These are phyloP conservation scores for Lymantria dispar DNA, from an alignment of 2,888 invertebrate species.

Conservation along the genomic window DNA sequence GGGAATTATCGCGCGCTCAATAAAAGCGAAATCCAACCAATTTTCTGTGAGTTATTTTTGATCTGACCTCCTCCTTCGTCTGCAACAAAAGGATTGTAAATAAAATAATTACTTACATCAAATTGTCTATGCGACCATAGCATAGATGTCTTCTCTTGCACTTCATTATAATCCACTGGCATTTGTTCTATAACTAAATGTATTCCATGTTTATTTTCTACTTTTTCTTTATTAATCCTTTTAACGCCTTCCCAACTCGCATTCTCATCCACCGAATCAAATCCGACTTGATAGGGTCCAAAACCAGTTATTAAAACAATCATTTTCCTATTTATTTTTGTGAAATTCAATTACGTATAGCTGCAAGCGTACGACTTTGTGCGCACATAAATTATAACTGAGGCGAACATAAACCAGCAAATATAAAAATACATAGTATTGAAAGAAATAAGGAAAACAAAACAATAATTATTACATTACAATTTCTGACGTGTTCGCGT, in stretches of 20 bases:
- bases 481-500: too few relatives aligned
- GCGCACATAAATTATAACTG: neutral
- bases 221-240: conserved; percentile 74
- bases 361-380: neutral
- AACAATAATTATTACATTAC: too few relatives aligned
- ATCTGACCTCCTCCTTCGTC: too few relatives aligned
- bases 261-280: conserved; percentile 84
- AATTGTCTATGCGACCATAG: neutral
- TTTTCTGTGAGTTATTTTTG: too few relatives aligned
- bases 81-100: too few relatives aligned
- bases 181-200: neutral
- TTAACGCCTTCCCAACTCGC: conserved; percentile 92
- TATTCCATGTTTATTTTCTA: neutral
- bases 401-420: neutral
- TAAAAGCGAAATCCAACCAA: too few relatives aligned
- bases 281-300: conserved; percentile 84
- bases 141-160: neutral
- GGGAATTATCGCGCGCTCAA: too few relatives aligned
- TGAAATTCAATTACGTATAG: neutral
- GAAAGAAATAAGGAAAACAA: too few relatives aligned
- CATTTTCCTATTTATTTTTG: neutral
- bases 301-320: conserved; percentile 87
- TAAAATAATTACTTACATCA: neutral
- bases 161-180: neutral
- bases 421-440: too few relatives aligned